A percentile compares a stretch with the other conserved stretches of the same genome.
These are phyloP conservation scores for Arbacia lixula DNA, from an alignment of 53 echinoderm and acorn worm species.

Conservation along the genomic window DNA sequence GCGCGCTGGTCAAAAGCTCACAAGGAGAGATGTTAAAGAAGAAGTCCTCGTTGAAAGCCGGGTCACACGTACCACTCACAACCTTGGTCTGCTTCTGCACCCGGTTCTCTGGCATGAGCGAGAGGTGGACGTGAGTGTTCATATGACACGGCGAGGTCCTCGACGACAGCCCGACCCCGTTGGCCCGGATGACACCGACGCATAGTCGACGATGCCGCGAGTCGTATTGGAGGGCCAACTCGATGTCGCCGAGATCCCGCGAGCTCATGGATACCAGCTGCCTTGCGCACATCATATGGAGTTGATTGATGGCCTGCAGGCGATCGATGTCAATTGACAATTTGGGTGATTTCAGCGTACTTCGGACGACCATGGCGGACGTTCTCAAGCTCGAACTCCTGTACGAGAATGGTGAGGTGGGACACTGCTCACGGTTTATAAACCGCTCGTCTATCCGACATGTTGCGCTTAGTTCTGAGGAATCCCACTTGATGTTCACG, in stretches of 20 bases:
- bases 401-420: not conserved
- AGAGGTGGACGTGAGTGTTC: slow-evolving; percentile 63
- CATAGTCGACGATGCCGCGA: slow-evolving; percentile 50
- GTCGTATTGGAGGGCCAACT: slow-evolving; percentile 68
- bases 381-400: not conserved
- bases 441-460: not conserved
- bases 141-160: slow-evolving; percentile 38
- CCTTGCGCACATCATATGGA: slow-evolving; percentile 74
- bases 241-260: slow-evolving; percentile 74
- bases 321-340: slow-evolving; percentile 53
- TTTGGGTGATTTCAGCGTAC: not conserved
- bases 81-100: slow-evolving; percentile 28
- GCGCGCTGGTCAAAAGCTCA: slow-evolving; percentile 38
- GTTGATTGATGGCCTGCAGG: slow-evolving; percentile 52
- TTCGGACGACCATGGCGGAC: not conserved
- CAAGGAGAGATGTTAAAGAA: slow-evolving; percentile 58
- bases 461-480: not conserved
- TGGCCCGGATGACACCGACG: slow-evolving; percentile 72
- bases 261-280: slow-evolving; percentile 25
- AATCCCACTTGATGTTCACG: not conserved
- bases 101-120: slow-evolving; percentile 43
- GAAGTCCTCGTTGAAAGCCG: slow-evolving; percentile 73
- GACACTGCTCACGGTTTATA: too few relatives aligned
- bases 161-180: slow-evolving; percentile 58
- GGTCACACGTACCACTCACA: slow-evolving; percentile 71